Evolutionary conservation across 2,113 vertebrate species (phyloP).

Genomic region (Pygoscelis adeliae): DNA sequence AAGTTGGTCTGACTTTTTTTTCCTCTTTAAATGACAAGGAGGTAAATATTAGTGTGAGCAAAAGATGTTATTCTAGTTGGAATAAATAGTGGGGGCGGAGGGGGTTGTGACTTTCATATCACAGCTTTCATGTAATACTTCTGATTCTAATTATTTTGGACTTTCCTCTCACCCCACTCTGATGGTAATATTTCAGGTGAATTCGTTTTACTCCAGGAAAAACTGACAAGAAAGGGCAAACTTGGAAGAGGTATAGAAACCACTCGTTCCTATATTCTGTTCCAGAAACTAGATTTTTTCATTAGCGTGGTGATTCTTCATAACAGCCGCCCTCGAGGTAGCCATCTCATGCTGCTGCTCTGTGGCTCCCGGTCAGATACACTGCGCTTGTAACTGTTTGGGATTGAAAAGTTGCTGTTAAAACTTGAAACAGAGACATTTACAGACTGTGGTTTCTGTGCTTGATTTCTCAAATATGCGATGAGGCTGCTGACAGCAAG

Average conservation of each 20-base stretch:
- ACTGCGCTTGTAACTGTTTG: not conserved
- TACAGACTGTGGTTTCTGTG: not conserved
- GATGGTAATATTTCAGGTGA: not conserved
- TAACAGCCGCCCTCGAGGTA: not conserved
- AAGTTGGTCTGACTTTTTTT: not conserved
- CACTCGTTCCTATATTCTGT: not conserved
- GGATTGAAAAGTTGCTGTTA: not conserved
- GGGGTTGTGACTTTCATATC: not conserved
- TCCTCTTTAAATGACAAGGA: not conserved
- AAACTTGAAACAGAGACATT: not conserved
- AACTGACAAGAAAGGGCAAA: not conserved
- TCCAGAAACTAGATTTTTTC: not conserved
- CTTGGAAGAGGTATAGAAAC: not conserved
- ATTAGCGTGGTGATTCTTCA: not conserved
- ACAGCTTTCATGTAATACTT: not conserved
- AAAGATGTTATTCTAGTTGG: not conserved
- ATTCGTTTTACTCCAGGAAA: not conserved
- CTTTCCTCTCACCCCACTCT: not conserved
- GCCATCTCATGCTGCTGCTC: not conserved
- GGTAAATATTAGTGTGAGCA: not conserved
- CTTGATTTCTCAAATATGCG: fast-evolving
- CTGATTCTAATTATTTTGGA: not conserved
- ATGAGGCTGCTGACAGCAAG: not conserved
- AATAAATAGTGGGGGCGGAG: not conserved
- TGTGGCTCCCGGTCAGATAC: not conserved